These are phyloP conservation scores for Avahi laniger DNA, from an alignment of 2,797 vertebrate species.

Conservation along the genomic window DNA sequence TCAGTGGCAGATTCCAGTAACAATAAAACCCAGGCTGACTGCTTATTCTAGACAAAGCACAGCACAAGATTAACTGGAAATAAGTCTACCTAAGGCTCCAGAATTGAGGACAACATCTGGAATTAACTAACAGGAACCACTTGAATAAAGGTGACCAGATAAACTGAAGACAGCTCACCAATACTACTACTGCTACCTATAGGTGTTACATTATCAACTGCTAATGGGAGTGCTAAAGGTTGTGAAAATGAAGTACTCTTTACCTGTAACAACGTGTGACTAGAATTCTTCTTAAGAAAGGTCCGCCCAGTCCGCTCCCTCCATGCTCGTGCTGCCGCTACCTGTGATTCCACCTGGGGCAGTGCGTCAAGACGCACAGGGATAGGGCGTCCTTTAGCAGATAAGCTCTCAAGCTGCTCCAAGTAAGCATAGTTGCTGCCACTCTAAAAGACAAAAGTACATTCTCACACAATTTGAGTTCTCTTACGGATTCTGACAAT, in stretches of 20 bases:
- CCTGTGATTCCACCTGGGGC: slow-evolving; percentile 96
- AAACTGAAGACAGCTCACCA: not conserved
- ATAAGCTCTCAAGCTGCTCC: slow-evolving; percentile 95
- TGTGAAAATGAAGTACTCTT: not conserved
- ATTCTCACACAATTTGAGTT: not conserved
- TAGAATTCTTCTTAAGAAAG: slow-evolving; percentile 99
- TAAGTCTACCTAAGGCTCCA: not conserved
- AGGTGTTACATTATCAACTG: not conserved
- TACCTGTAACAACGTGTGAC: slow-evolving; percentile 95
- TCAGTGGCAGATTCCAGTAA: slow-evolving; percentile 1
- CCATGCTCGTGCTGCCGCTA: slow-evolving; percentile 95
- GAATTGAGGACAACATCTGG: not conserved
- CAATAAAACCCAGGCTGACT: not conserved
- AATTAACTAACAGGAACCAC: not conserved
- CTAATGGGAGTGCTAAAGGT: not conserved
- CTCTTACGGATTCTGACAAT: not conserved
- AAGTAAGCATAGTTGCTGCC: slow-evolving; percentile 95
- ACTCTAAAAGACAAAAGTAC: slow-evolving; percentile 83
- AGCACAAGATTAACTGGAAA: not conserved
- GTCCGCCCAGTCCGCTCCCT: slow-evolving; percentile 96
- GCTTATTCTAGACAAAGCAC: slow-evolving; percentile 7
- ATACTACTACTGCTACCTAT: not conserved
- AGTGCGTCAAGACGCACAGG: slow-evolving; percentile 94
- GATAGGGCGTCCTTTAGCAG: slow-evolving; percentile 94
- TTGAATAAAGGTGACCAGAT: not conserved